phyloP scores from a whole-genome alignment of 2,113 vertebrate genomes.

The Chaenocephalus aceratus region DNA sequence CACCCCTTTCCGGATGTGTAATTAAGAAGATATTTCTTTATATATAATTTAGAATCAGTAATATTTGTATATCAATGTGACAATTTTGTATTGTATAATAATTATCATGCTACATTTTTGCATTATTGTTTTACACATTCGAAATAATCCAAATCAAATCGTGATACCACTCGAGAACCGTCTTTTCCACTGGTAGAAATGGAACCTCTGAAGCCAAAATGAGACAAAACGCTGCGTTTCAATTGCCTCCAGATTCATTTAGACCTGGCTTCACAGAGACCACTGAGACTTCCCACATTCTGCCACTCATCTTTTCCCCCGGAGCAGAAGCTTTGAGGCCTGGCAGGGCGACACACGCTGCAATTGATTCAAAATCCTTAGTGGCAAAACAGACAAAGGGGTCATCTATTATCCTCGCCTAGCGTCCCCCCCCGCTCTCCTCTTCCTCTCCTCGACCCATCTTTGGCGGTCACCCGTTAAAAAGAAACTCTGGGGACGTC shows the following conservation, averaged over 20 bases:
- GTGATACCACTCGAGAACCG: not conserved
- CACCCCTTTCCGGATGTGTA: too few species aligned
- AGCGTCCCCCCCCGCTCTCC: constrained; percentile 2
- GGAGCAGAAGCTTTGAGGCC: constrained; percentile 25
- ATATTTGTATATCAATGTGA: too few species aligned
- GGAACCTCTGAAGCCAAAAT: not conserved
- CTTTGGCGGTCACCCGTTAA: constrained; percentile 70
- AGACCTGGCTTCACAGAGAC: not conserved
- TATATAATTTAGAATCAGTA: too few species aligned
- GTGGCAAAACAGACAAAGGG: constrained; percentile 66
- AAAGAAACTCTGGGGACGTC: constrained; percentile 69
- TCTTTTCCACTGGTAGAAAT: not conserved
- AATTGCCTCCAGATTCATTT: not conserved
- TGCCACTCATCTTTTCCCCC: constrained; percentile 10
- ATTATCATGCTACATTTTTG: too few species aligned
- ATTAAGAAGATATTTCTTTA: too few species aligned
- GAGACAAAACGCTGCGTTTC: constrained; percentile 9
- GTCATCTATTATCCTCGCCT: constrained; percentile 71
- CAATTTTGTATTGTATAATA: too few species aligned
- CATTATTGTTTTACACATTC: too few species aligned
- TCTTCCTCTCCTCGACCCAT: constrained; percentile 63
- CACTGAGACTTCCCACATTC: constrained; percentile 12
- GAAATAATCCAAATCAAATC: too few species aligned
- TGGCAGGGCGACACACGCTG: constrained; percentile 30
- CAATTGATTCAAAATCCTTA: constrained; percentile 71